Conservation (phyloP, 2,113 vertebrate species). For the Brachionichthys hirsutus region DNA sequence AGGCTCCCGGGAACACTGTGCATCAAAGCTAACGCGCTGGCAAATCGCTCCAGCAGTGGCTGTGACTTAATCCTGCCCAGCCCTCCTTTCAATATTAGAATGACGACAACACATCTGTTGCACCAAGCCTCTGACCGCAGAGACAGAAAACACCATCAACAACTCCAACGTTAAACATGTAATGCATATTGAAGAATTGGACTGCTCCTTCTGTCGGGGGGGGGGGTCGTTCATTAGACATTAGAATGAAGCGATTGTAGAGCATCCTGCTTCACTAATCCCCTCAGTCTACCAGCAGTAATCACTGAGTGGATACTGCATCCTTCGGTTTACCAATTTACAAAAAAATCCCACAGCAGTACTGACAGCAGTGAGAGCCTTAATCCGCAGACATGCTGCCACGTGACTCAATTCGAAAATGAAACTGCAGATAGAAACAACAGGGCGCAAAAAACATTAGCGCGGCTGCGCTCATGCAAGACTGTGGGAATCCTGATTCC, state of each 20-base stretch:
- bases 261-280: conserved; percentile 52
- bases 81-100: conserved; percentile 53
- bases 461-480: too few species aligned
- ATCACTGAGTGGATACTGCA: conserved; percentile 21
- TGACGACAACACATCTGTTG: conserved; percentile 71
- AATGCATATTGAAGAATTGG: neutral
- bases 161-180: neutral
- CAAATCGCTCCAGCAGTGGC: conserved; percentile 73
- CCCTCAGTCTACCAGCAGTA: conserved; percentile 39
- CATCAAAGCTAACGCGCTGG: conserved; percentile 66
- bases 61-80: conserved; percentile 68
- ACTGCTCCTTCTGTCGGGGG: neutral
- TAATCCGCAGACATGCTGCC: conserved; percentile 41
- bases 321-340: conserved; percentile 35
- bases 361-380: conserved; percentile 20
- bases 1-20: conserved; percentile 36
- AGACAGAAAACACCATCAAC: conserved; percentile 1
- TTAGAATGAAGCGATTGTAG: conserved; percentile 49
- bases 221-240: conserved; percentile 25
- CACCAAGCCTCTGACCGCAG: conserved; percentile 23
- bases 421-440: neutral
- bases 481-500: too few species aligned
- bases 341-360: conserved; percentile 24
- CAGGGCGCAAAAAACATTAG: neutral
- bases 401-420: too few species aligned